Percentiles rank a stretch among this genome's conserved stretches.
Conservation (phyloP, 2,888 invertebrate species). For the Volucella zonaria region DNA sequence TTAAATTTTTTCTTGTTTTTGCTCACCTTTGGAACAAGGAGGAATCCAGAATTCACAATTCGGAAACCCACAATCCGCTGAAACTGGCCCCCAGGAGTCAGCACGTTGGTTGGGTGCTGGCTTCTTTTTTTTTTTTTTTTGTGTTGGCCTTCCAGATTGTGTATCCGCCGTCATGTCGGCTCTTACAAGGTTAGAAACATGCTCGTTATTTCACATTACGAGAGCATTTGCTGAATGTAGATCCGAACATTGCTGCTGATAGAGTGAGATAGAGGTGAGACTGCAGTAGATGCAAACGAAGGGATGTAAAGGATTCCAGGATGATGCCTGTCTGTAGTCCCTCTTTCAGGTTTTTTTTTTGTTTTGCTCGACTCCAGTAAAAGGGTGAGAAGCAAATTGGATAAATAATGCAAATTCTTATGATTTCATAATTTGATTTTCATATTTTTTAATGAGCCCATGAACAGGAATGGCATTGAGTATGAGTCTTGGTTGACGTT, state of each 20-base stretch:
- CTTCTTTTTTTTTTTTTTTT: constrained; percentile 11
- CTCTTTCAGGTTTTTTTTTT: background rate
- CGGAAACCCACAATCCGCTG: too few relatives aligned
- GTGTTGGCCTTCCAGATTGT: background rate
- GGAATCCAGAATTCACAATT: background rate
- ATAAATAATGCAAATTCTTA: constrained; percentile 74
- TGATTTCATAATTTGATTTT: constrained; percentile 73
- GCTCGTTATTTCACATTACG: constrained; percentile 62
- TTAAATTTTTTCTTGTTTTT: constrained; percentile 51
- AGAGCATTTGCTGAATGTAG: constrained; percentile 40
- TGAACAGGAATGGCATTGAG: constrained; percentile 62
- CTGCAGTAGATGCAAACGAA: background rate
- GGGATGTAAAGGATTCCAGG: background rate
- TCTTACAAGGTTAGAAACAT: constrained; percentile 70
- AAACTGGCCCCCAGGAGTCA: constrained; percentile 5
- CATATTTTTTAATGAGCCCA: constrained; percentile 73
- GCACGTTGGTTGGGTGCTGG: constrained; percentile 32
- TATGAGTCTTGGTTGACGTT: constrained; percentile 11
- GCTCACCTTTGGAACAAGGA: constrained; percentile 47
- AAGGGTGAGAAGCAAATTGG: constrained; percentile 53
- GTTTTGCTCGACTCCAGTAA: constrained; percentile 17
- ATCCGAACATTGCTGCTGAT: background rate
- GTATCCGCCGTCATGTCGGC: constrained; percentile 43
- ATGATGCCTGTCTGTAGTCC: constrained; percentile 4
- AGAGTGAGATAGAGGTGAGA: constrained; percentile 36